Base-by-base conservation (phyloP, 2,113 vertebrate genomes). In the Rhineura floridana region DNA sequence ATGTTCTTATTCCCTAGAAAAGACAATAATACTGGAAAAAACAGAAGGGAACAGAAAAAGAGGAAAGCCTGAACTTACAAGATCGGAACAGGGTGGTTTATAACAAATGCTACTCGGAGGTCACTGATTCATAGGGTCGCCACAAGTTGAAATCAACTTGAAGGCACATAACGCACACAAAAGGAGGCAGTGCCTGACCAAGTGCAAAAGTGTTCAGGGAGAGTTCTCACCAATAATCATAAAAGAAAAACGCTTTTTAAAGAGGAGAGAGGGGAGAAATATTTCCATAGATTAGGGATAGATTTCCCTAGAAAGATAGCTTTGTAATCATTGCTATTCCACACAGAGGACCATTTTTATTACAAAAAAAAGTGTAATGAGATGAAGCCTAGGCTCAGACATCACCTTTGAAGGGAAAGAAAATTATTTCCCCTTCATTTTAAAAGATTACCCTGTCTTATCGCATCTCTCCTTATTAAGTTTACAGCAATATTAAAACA, bases 401-500 rank as follows among this genome's bases (percentile, higher is more conserved):
- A 91, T 89, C 91, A 92, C 89, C 93, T 73, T 91, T 62, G 91
- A 89, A 94, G 90, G 94, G 83, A 80, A n/a, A 95, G 90, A 94
- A 94, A 95, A 95, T 95, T 87, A 94, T 95, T 95, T 83, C n/a
- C 92, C 91, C 91, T 95, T 85, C 90, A 94, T 94, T 95, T 44
- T 94, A 28, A 86, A 93, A 95, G 94, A 95, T 95, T 94, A 95
- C 93, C 91, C 7, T 83, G 86, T 85, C 90, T 55, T 93, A 95
- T 95, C 95, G 93, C 93, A 95, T 95, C 93, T 92, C 86, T 78
- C 88, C 93, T 95, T 95, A 95, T 96, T 96, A 94, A 91, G 93
- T 95, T 94, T 93, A 95, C 91, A 94, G 95, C 91, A 95, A 95
- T 96, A 96, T 96, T 96, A 94, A 95, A 95, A 96, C 94, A 96